Evolutionary conservation across 2,888 invertebrate genomes (phyloP), one percentile per base, ranked within the genome.

Genomic region (Drosophila anceps): DNA sequence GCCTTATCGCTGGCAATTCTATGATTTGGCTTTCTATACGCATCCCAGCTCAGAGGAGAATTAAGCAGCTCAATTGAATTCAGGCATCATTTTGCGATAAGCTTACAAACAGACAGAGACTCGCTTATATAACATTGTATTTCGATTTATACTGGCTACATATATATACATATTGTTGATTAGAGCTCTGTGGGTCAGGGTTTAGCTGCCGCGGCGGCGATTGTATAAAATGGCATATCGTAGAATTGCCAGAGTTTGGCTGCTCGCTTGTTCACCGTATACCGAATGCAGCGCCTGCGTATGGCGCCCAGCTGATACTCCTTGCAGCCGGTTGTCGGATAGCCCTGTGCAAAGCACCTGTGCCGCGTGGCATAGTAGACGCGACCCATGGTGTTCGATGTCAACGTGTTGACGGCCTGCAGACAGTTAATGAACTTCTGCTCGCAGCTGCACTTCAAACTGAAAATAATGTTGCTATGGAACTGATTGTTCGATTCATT

Each of bases 391-490:
- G 90, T 83, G 68, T 91, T 92, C 1, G 92, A 85, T 0, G 90
- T 69, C 41, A 88, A 59, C 39, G 83, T 84, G 48, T 93, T 90
- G 0, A 88, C 90, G 3, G 69, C 66, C 74, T 92, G 92, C 39
- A 93, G 77, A 46, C 93, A 93, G 48, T 93, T 92, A 35, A 93
- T 82, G 59, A 93, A 93, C 55, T 79, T 67, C 67, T 92, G 92
- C 71, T 93, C 93, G 51, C 93, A 93, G 18, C 81, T 87, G 64
- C 93, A 93, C 50, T 90, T 90, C n/a, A 93, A 68, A 43, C 92
- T 92, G 44, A 10, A 27, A 46, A n/a, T 3, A 39, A 65, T 13
- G 24, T 0, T n/a, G n/a, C 3, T 10, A 31, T 12, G 13, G 9
- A 33, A 2, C 7, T 24, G 6, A 0, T 10, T 9, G 6, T 6